Evolutionary conservation across 2,113 vertebrate genomes (phyloP), one percentile per base, ranked within the genome.

Genomic region (Motacilla tschutschensis): DNA sequence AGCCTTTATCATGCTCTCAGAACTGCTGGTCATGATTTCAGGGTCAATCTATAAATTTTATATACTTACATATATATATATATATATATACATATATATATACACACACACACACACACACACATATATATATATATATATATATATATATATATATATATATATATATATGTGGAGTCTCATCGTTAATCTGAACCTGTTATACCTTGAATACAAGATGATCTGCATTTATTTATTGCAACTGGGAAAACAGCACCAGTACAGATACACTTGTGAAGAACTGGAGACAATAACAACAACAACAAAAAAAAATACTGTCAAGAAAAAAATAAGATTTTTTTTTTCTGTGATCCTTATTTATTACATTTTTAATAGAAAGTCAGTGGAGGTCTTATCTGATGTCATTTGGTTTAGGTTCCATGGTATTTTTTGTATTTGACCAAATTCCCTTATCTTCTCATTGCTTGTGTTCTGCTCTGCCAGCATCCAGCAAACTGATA

Each of bases 361-460:
- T 97, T 96, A 92, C 90, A 94, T 95, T 96, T 97, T 97, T 96
- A 97, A 97, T 96, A 96, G 96, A 96, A 97, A 96, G 85, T 85
- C 95, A 88, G 94, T 88, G 71, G 79, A 92, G 87, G 89, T 60
- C 91, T 97, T 97, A 97, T 97, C 96, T 96, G 92, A 95, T 97
- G 95, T 96, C 93, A 95, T 96, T 96, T 92, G 95, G 94, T 95
- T 97, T 96, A 95, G 95, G 92, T 96, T 97, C 96, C 95, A 93
- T 90, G 86, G 93, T 83, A 91, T 91, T 95, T 95, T 96, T 95
- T 96, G 91, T 96, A 94, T 97, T 96, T 95, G 94, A 95, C 96
- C 96, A 97, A 96, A 96, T 96, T 97, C 96, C 93, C 95, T 97
- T 97, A 97, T 97, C 97, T 96, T 94, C 92, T 93, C 89, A 84